Evolutionary conservation across 92 coral and sea anemone genomes (phyloP).

Genomic region (Pocillopora grandis): DNA sequence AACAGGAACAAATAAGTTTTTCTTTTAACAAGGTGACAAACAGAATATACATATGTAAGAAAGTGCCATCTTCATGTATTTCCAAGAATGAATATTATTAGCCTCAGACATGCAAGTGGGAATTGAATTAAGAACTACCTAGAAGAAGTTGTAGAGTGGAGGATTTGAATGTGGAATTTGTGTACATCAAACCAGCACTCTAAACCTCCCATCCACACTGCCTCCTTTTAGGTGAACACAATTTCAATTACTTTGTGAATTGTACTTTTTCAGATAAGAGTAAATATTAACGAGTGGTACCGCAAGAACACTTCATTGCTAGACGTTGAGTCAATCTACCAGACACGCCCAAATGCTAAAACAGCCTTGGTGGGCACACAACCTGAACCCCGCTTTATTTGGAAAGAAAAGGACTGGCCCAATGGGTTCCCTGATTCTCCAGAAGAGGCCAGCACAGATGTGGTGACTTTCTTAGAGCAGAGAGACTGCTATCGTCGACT

Average conservation of each 20-base stretch:
- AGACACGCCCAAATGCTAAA: slow-evolving; percentile 89
- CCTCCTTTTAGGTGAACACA: not conserved
- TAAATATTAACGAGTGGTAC: slow-evolving; percentile 59
- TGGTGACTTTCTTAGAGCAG: slow-evolving; percentile 92
- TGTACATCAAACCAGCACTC: too few species aligned
- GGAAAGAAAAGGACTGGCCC: slow-evolving; percentile 87
- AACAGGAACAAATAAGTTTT: too few species aligned
- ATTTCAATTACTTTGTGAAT: not conserved
- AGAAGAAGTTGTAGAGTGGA: too few species aligned
- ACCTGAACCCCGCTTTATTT: slow-evolving; percentile 86
- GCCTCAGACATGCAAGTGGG: too few species aligned
- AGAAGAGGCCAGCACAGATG: slow-evolving; percentile 84
- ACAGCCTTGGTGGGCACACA: slow-evolving; percentile 65
- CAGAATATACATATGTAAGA: too few species aligned
- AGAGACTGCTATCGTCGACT: slow-evolving; percentile 84
- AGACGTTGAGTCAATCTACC: slow-evolving; percentile 84
- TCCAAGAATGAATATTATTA: too few species aligned
- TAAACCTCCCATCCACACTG: not conserved
- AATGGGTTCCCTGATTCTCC: slow-evolving; percentile 85
- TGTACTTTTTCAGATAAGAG: slow-evolving; percentile 8
- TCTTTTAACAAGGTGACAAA: too few species aligned
- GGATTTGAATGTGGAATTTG: too few species aligned
- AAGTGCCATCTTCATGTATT: too few species aligned
- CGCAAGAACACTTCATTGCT: slow-evolving; percentile 65
- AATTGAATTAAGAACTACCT: too few species aligned